phyloP scores from a whole-genome alignment of 2,888 invertebrate species.

The Zonitis immaculata region DNA sequence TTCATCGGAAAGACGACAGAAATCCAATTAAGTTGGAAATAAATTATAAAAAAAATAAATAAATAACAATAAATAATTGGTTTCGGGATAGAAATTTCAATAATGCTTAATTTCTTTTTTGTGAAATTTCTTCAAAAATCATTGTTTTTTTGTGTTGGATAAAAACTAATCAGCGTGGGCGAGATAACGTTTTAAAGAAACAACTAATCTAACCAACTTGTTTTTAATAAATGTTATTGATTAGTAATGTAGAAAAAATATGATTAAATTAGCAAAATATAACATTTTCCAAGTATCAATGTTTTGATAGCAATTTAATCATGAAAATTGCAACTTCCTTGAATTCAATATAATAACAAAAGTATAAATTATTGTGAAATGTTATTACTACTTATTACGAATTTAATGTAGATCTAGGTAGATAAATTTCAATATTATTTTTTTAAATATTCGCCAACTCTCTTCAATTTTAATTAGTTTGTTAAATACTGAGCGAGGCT shows the following conservation, averaged over 20 bases:
- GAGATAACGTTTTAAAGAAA: conserved; percentile 5
- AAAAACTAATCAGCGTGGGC: conserved; percentile 12
- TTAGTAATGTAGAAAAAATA: conserved; percentile 10
- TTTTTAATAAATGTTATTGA: conserved; percentile 11
- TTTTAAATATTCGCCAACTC: neutral
- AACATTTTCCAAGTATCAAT: neutral
- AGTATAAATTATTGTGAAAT: neutral
- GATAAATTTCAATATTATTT: neutral
- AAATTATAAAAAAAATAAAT: too few species aligned
- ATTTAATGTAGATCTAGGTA: neutral
- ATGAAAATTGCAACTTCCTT: neutral
- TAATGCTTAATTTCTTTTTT: neutral
- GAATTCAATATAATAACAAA: neutral
- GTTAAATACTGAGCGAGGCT: neutral
- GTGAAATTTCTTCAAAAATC: too few species aligned
- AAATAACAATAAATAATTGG: too few species aligned
- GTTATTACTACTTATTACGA: neutral
- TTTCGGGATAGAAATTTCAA: too few species aligned
- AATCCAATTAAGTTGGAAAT: too few species aligned
- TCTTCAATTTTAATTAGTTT: neutral
- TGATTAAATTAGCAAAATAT: neutral
- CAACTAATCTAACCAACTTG: conserved; percentile 8
- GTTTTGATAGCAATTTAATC: neutral
- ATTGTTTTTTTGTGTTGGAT: too few species aligned
- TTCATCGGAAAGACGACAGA: neutral